Base-by-base conservation (phyloP, 2,113 vertebrate genomes). In the Silurus asotus region DNA sequence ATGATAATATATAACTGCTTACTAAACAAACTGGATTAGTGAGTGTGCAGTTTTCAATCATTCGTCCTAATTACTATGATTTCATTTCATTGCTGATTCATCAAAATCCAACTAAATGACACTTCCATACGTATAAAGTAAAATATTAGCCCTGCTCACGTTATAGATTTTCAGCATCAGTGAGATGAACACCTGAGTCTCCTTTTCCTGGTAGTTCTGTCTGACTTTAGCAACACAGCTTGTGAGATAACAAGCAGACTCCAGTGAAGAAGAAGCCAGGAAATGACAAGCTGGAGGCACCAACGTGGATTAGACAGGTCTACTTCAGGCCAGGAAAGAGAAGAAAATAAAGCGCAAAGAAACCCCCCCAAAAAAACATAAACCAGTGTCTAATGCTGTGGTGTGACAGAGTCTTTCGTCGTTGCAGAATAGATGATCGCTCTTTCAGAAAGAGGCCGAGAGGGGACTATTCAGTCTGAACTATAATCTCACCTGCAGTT, bases 231-330 rank as follows among this genome's bases (percentile, higher is more conserved):
- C 67, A 9, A 49, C n/a, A 37, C 28, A 7, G 8, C 25, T 70
- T 67, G 45, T 28, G 64, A 37, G 6, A 23, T 72, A 58, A 83
- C 53, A 59, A 72, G 55, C 82, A 48, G 67, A 72, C 20, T 45
- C 28, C 8, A 20, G 37, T 4, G 61, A 49, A 10, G 61, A 65
- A 20, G 20, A 15, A 48, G 48, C 19, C 45, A 65, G 61, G 23
- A 64, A 17, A 49, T 51, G 61, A 65, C 62, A 67, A 28, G 80
- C 80, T 82, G 62, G 80, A 53, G n/a, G 49, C 6, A 67, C 61
- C 20, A 67, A 11, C 25, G 23, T 53, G 80, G 48, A 82, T 67
- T 62, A 82, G 62, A 67, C 17, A 28, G 19, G 55, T 45, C 69
- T 61, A 58, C 48, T 61, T 74, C 69, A 14, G 23, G 56, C 37